Evolutionary conservation across 2,113 vertebrate species (phyloP).

Genomic region (Barbus barbus): DNA sequence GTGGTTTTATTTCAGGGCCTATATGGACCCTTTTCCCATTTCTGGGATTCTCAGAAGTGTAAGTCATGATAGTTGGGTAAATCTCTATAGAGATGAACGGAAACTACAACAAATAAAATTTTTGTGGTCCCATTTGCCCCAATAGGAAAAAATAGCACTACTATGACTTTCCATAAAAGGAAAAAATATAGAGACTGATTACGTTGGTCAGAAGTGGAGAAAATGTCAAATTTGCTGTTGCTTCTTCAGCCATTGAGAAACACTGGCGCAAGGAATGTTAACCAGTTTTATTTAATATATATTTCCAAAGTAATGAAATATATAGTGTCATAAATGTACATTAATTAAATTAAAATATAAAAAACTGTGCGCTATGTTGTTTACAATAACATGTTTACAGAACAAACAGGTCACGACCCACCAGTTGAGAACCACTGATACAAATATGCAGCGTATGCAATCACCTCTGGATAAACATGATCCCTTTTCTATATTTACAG

Average conservation of each 20-base stretch:
- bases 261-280: too few relatives aligned
- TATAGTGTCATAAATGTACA: too few relatives aligned
- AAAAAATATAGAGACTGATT: background rate
- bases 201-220: background rate
- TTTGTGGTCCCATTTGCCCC: too few relatives aligned
- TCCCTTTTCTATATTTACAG: background rate
- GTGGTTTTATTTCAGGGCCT: background rate
- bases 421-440: background rate
- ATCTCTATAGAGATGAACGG: background rate
- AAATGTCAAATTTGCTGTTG: too few relatives aligned
- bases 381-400: too few relatives aligned
- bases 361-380: too few relatives aligned
- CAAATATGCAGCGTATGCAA: background rate
- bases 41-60: background rate
- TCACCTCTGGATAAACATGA: background rate
- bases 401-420: background rate
- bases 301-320: too few relatives aligned
- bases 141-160: background rate
- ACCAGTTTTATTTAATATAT: too few relatives aligned
- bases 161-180: background rate
- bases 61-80: background rate
- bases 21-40: background rate
- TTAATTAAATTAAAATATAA: too few relatives aligned
- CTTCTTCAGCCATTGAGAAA: too few relatives aligned
- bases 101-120: too few relatives aligned